Evolutionary conservation across 2,113 vertebrate genomes (phyloP).

Genomic region (Pelusios castaneus): DNA sequence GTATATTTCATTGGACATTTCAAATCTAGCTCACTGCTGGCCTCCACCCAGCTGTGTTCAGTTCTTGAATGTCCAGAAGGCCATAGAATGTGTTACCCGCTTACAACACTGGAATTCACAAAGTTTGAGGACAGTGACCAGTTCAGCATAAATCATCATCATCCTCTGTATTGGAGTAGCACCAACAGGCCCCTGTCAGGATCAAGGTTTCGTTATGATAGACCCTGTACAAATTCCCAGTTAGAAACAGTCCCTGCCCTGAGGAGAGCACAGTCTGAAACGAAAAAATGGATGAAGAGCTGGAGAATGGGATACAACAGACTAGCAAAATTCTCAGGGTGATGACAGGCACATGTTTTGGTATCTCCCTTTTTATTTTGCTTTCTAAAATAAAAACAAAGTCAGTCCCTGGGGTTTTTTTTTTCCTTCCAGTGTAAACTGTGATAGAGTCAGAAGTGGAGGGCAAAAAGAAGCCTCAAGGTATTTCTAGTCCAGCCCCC

Average conservation of each 20-base stretch:
- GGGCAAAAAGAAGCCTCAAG: background rate
- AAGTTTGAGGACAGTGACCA: background rate
- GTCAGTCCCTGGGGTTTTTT: background rate
- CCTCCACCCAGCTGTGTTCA: background rate
- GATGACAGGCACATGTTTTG: background rate
- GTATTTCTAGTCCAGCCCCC: background rate
- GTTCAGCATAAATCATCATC: background rate
- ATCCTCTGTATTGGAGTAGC: background rate
- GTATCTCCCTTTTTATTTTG: background rate
- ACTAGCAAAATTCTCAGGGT: fast-evolving
- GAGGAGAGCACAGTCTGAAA: conserved; percentile 27
- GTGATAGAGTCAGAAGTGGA: background rate
- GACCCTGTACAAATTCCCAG: conserved; percentile 30
- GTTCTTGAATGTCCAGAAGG: conserved; percentile 14
- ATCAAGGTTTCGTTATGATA: conserved; percentile 40
- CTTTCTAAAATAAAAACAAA: background rate
- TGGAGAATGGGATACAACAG: background rate
- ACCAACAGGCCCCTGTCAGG: conserved; percentile 4
- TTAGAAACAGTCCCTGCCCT: conserved; percentile 63
- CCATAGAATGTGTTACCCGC: background rate
- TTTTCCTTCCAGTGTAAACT: background rate
- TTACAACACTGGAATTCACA: conserved; percentile 1
- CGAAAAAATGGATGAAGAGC: background rate
- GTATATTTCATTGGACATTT: background rate
- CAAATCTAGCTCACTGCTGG: background rate